Percentiles rank a stretch among this genome's conserved stretches.
phyloP scores from a whole-genome alignment of 2,888 invertebrate genomes.

The Synanthedon formicaeformis region DNA sequence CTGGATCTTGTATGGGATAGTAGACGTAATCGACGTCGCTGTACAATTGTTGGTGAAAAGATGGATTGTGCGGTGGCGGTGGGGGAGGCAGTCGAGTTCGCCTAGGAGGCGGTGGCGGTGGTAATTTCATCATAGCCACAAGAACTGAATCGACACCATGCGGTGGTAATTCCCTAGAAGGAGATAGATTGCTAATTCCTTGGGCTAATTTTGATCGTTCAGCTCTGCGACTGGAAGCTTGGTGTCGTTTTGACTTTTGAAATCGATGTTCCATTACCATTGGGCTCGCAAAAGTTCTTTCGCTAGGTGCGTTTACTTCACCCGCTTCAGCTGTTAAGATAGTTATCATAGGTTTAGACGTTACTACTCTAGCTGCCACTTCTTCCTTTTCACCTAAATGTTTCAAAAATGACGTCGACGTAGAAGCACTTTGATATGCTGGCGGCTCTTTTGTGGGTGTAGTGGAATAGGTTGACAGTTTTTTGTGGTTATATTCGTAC shows the following conservation, averaged over 20 bases:
- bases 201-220: slow-evolving; percentile 73
- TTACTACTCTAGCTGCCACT: slow-evolving; percentile 81
- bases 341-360: slow-evolving; percentile 80
- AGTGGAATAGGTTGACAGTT: slow-evolving; percentile 42
- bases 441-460: slow-evolving; percentile 72
- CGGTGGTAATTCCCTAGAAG: slow-evolving; percentile 54
- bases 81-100: slow-evolving; percentile 75
- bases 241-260: slow-evolving; percentile 61
- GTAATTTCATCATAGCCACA: slow-evolving; percentile 73
- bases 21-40: slow-evolving; percentile 94
- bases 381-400: slow-evolving; percentile 68
- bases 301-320: slow-evolving; percentile 73
- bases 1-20: slow-evolving; percentile 90
- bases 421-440: slow-evolving; percentile 70
- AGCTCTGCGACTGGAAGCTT: slow-evolving; percentile 69
- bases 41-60: slow-evolving; percentile 89
- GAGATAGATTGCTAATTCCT: slow-evolving; percentile 55
- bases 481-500: slow-evolving; percentile 75
- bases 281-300: slow-evolving; percentile 64
- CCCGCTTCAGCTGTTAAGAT: slow-evolving; percentile 82
- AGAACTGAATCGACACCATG: slow-evolving; percentile 58
- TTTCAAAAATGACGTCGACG: slow-evolving; percentile 23
- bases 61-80: slow-evolving; percentile 84
- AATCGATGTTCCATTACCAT: slow-evolving; percentile 63
- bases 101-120: slow-evolving; percentile 68